These are phyloP conservation scores for Ornithoptera alexandrae DNA, from an alignment of 2,888 invertebrate genomes.

Conservation along the genomic window DNA sequence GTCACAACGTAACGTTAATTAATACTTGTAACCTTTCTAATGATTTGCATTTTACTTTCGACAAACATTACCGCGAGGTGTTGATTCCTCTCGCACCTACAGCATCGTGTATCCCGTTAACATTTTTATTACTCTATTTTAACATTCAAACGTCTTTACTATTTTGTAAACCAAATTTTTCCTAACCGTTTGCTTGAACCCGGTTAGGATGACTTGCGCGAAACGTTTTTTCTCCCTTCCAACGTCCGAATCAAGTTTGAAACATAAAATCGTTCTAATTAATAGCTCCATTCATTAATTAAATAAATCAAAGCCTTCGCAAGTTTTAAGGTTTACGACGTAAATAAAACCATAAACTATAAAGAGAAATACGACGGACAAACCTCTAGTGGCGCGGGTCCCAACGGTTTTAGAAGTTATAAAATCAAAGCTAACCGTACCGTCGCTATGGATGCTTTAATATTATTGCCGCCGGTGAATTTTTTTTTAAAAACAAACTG, in stretches of 20 bases:
- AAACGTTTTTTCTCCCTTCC: conserved; percentile 26
- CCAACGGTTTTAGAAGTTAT: conserved; percentile 26
- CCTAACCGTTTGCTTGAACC: not conserved
- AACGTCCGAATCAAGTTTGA: conserved; percentile 15
- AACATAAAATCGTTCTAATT: conserved; percentile 34
- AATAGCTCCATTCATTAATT: conserved; percentile 32
- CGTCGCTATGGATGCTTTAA: not conserved
- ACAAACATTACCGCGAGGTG: conserved; percentile 27
- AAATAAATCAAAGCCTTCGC: conserved; percentile 36
- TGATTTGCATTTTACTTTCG: conserved; percentile 26
- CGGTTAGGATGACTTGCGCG: conserved; percentile 25
- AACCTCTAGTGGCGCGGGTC: conserved; percentile 12
- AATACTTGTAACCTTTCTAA: conserved; percentile 15
- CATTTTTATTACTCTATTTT: conserved; percentile 24
- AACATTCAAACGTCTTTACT: conserved; percentile 19
- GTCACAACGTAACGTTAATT: not conserved
- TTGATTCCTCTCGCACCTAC: conserved; percentile 12
- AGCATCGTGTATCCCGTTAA: conserved; percentile 18
- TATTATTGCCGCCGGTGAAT: conserved; percentile 5
- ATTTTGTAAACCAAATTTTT: conserved; percentile 22
- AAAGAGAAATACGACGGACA: conserved; percentile 31
- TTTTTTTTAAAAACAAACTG: conserved; percentile 8
- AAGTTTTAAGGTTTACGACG: conserved; percentile 35
- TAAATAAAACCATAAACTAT: conserved; percentile 45
- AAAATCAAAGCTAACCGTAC: conserved; percentile 16